Evolutionary conservation across 2,113 vertebrate genomes (phyloP), one percentile per base, ranked within the genome.

Genomic region (Tapirus terrestris): DNA sequence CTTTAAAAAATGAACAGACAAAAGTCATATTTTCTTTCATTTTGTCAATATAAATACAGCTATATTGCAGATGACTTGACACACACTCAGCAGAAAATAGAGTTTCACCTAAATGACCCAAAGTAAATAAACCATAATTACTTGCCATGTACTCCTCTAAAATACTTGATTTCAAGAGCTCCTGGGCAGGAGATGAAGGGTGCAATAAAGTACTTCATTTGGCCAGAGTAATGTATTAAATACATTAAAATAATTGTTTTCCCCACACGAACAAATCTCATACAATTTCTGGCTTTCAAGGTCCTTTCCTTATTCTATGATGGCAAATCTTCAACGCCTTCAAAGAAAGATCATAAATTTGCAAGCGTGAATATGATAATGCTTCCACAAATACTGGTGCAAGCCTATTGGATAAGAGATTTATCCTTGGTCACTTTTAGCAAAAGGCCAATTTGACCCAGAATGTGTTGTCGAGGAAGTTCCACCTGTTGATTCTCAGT

Each of bases 201-300:
- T 65, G 0, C 14, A 67, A 76, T 43, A 89, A 90, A 45, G 27
- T 61, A 48, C 4, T 51, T 80, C 36, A 11, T 85, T 73, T 93
- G 61, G 18, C 43, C 67, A 87, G 6, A 63, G 29, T 56, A 77
- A 76, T 58, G 9, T n/a, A 77, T 91, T 73, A 90, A 92, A 56
- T 48, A 63, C 53, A 63, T 81, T 72, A 94, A 89, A 95, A 80
- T 85, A 91, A 70, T 93, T 73, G 36, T 96, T 96, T 91, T 61
- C 16, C 39, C 14, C 60, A 79, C 12, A 73, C 67, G 14, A 84
- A 95, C 45, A 94, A 92, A 75, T 16, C 16, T 82, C 58, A 92
- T 14, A 43, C 18, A 77, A 67, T 53, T 81, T 94, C 39, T 96
- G 20, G 16, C 7, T 72, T 91, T 91, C 16, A 70, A 79, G 51